Evolutionary conservation across 64 coral and sea anemone species (phyloP), one percentile per base, ranked within the genome.

Genomic region (Stichodactyla mertensii): DNA sequence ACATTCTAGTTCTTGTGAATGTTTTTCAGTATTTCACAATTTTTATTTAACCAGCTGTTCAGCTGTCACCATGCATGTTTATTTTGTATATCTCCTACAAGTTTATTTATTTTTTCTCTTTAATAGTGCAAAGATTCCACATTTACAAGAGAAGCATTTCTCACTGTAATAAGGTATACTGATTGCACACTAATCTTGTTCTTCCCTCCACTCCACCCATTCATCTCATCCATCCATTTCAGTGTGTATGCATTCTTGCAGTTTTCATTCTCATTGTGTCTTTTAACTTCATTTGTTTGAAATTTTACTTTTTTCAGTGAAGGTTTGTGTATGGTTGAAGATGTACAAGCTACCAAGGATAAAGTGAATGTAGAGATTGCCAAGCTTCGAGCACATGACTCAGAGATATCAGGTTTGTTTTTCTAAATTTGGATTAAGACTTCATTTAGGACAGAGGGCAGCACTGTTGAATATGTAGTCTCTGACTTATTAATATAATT

Each of bases 331-430:
- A 85, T 54, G 20, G 57, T 88, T 16, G 88, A 92, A 80, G 97
- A 99, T 84, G 97, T 99, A 6, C 88, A 99, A 22, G 90, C 80
- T 77, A 86, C 89, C 11, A 99, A 89, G 78, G 88, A 94, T 55
- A 94, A 94, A 95, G 93, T 99, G 31, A 85, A 94, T 80, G 77
- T 92, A 59, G 97, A 99, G 64, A 95, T 99, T 86, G 90, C 88
- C 53, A 92, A 89, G 79, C 87, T 99, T n/a, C 61, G 97, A 53
- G 93, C 97, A 70, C 97, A 92, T 99, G 97, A 99, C 70, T 99
- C 93, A 11, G 97, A 95, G 82, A 82, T 88, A 31, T 92, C 97
- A 89, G 95, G 95, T 98, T 89, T 70, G 62, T 19, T 54, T 85
- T 28, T 64, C 16, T 55, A 6, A 4, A 10, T 56, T 18, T 12